Conservation (phyloP, 2,888 invertebrate genomes). For the Drosophila conformis region DNA sequence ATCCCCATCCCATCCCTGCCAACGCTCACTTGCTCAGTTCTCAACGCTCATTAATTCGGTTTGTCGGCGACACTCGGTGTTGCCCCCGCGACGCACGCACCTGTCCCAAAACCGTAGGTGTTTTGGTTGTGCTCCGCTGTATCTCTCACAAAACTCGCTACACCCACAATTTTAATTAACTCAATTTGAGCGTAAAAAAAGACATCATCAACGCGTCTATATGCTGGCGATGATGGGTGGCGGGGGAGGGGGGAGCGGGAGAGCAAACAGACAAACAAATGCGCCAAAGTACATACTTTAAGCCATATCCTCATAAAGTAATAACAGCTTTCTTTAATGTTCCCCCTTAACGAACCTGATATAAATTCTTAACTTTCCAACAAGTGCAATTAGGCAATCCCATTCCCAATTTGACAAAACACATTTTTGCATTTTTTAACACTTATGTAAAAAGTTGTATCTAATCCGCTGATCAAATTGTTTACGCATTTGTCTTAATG, state of each 20-base stretch:
- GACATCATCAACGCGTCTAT: slow-evolving; percentile 69
- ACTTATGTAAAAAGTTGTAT: not conserved
- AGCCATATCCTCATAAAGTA: slow-evolving; percentile 24
- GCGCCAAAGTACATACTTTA: not conserved
- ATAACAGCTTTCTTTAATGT: slow-evolving; percentile 16
- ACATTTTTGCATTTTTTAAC: not conserved
- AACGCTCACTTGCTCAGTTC: not conserved
- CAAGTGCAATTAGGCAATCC: slow-evolving; percentile 23
- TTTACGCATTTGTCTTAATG: not conserved
- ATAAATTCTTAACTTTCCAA: slow-evolving; percentile 19
- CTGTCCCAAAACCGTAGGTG: slow-evolving; percentile 54
- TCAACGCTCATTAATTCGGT: slow-evolving; percentile 73
- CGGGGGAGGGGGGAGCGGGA: not conserved
- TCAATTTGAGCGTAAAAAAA: slow-evolving; percentile 76
- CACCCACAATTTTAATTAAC: slow-evolving; percentile 71
- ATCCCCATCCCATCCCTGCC: not conserved
- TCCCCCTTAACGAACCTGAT: not conserved
- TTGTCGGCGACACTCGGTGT: slow-evolving; percentile 49
- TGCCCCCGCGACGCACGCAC: slow-evolving; percentile 40
- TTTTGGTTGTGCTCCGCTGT: slow-evolving; percentile 4
- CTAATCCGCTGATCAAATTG: not conserved
- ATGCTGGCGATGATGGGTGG: slow-evolving; percentile 3
- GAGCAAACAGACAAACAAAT: not conserved
- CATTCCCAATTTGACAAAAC: not conserved
- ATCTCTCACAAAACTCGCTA: slow-evolving; percentile 29